A percentile compares a stretch with the other conserved stretches of the same genome.
These are phyloP conservation scores for Cephonodes hylas DNA, from an alignment of 2,888 invertebrate species.

Conservation along the genomic window DNA sequence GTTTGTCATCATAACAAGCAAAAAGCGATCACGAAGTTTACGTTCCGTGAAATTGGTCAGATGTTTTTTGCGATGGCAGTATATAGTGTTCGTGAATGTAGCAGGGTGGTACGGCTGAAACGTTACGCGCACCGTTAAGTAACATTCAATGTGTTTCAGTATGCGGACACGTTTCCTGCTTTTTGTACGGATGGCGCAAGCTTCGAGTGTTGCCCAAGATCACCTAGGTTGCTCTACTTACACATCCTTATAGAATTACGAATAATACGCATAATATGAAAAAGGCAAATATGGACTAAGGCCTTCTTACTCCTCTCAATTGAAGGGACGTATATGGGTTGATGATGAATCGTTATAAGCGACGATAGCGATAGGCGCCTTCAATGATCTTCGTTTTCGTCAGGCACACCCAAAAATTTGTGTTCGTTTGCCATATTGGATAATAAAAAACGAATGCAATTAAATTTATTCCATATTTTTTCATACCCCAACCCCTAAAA, in stretches of 20 bases:
- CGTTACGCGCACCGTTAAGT: conserved; percentile 11
- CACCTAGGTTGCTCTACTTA: neutral
- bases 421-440: too few relatives aligned
- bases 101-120: conserved; percentile 13
- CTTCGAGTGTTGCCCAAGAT: neutral
- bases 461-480: too few relatives aligned
- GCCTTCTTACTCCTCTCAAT: too few relatives aligned
- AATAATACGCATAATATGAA: neutral
- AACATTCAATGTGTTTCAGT: neutral
- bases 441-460: too few relatives aligned
- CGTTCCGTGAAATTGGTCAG: conserved; percentile 76
- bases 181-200: neutral
- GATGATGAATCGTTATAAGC: too few relatives aligned
- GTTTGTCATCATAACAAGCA: conserved; percentile 70
- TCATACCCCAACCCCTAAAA: too few relatives aligned
- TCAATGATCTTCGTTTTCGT: too few relatives aligned
- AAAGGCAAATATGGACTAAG: too few relatives aligned
- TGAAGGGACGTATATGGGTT: too few relatives aligned
- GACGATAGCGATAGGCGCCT: too few relatives aligned
- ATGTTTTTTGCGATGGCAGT: conserved; percentile 46
- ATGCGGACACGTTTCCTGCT: neutral
- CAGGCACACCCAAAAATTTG: too few relatives aligned
- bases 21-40: conserved; percentile 71
- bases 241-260: neutral
- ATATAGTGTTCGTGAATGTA: conserved; percentile 32